phyloP scores from a whole-genome alignment of 2,113 vertebrate genomes.

The Pogona vitticeps region DNA sequence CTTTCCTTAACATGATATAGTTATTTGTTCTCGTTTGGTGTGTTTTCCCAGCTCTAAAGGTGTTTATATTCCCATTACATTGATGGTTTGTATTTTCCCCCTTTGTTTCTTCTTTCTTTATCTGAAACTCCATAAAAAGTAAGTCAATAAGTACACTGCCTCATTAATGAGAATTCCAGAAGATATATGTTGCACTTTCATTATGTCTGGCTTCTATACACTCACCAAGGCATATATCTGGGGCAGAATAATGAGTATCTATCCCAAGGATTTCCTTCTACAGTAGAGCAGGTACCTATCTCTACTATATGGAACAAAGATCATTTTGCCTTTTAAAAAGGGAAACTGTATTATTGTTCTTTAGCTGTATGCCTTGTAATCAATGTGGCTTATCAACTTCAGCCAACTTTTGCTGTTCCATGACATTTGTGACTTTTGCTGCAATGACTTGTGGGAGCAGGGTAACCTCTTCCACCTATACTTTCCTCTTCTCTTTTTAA shows the following conservation, averaged over 20 bases:
- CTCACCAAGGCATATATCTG: background rate
- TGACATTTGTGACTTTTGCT: background rate
- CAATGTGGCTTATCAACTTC: background rate
- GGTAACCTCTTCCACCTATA: too few species aligned
- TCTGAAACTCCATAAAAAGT: slow-evolving; percentile 27
- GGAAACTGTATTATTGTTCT: background rate
- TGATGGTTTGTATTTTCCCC: background rate
- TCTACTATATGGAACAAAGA: slow-evolving; percentile 24
- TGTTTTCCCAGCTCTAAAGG: background rate
- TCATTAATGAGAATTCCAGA: slow-evolving; percentile 33
- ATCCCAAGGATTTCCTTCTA: slow-evolving; percentile 2
- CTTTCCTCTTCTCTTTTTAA: too few species aligned
- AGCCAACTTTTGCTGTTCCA: background rate
- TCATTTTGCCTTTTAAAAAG: too few species aligned
- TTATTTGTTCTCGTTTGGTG: background rate
- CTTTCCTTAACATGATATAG: background rate
- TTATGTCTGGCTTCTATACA: background rate
- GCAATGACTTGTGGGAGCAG: background rate
- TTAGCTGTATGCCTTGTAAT: background rate
- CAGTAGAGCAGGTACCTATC: background rate
- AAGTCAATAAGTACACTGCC: slow-evolving; percentile 22
- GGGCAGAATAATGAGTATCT: slow-evolving; percentile 2
- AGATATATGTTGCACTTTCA: slow-evolving; percentile 14
- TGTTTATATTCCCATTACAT: background rate
- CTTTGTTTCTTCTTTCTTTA: background rate